A percentile compares a stretch with the other conserved stretches of the same genome.
Evolutionary conservation across 2,113 vertebrate genomes (phyloP).

Genomic region (Hylia prasina): DNA sequence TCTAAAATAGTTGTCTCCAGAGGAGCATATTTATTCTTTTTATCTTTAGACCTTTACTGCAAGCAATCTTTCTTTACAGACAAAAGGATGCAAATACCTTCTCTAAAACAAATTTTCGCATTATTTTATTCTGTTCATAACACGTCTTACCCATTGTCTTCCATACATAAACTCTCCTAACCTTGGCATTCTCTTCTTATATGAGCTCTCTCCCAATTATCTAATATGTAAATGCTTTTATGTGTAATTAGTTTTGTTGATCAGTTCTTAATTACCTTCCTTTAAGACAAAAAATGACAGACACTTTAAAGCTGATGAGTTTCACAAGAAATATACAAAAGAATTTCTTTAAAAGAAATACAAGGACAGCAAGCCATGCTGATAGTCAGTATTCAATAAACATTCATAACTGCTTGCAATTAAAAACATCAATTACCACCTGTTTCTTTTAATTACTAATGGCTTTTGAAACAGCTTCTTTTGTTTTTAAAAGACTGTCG

Average conservation of each 20-base stretch:
- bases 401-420: neutral
- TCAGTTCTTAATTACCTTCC: neutral
- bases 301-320: neutral
- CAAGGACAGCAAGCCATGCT: neutral
- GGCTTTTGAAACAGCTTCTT: neutral
- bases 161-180: neutral
- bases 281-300: neutral
- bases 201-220: neutral
- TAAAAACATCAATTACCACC: neutral
- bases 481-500: neutral
- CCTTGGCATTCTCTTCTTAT: neutral
- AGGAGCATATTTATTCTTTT: neutral
- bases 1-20: neutral
- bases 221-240: neutral
- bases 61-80: neutral
- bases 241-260: neutral
- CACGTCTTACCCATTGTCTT: neutral
- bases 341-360: neutral
- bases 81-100: neutral
- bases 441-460: neutral
- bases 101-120: neutral
- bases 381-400: neutral
- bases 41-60: neutral
- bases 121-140: neutral
- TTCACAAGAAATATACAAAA: neutral